phyloP scores from a whole-genome alignment of 2,888 invertebrate genomes.

The Myopa tessellatipennis region DNA sequence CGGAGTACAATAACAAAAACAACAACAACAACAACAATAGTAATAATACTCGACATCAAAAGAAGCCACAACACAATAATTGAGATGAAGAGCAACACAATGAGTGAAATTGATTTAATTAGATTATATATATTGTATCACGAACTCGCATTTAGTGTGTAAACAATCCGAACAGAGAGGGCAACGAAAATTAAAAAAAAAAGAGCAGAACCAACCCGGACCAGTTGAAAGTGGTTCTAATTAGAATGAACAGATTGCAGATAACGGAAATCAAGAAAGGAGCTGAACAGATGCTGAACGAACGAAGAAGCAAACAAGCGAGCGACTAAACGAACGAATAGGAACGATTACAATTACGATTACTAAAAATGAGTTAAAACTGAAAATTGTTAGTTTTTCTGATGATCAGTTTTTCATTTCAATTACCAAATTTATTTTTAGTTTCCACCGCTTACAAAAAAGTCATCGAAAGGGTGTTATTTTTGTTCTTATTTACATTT shows the following conservation, averaged over 20 bases:
- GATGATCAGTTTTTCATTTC: too few relatives aligned
- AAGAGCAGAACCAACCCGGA: constrained; percentile 1
- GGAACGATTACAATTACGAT: too few relatives aligned
- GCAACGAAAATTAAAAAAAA: background rate
- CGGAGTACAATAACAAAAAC: background rate
- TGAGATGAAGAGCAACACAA: background rate
- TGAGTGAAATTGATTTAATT: constrained; percentile 31
- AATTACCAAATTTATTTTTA: too few relatives aligned
- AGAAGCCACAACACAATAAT: background rate
- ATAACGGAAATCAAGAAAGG: background rate
- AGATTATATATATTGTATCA: constrained; percentile 18
- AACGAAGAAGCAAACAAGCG: background rate
- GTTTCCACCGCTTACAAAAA: too few relatives aligned
- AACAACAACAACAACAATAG: background rate
- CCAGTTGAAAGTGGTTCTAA: constrained; percentile 46
- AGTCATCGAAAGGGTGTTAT: too few relatives aligned
- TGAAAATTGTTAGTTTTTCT: too few relatives aligned
- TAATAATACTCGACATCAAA: background rate
- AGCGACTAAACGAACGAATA: too few relatives aligned
- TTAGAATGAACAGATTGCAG: constrained; percentile 37
- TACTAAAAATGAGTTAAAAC: too few relatives aligned
- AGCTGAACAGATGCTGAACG: background rate
- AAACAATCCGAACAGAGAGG: constrained; percentile 17
- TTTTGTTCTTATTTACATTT: too few relatives aligned
- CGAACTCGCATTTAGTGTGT: background rate